These are phyloP conservation scores for Ligdia adustata DNA, from an alignment of 2,888 invertebrate genomes.

Conservation along the genomic window DNA sequence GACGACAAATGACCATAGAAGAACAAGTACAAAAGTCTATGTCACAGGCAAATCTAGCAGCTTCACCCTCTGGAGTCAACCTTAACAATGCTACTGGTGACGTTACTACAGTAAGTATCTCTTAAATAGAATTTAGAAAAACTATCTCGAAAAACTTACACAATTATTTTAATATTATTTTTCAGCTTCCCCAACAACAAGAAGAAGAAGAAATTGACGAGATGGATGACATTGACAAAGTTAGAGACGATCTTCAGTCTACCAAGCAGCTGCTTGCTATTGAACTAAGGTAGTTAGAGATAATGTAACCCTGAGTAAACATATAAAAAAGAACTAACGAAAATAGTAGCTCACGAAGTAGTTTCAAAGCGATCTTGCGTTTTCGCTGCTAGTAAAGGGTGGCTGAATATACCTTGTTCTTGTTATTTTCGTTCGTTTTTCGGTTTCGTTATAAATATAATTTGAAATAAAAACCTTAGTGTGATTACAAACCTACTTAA, in stretches of 20 bases:
- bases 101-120: constrained; percentile 10
- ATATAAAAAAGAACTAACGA: too few relatives aligned
- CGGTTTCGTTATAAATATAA: too few relatives aligned
- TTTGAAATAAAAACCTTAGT: too few relatives aligned
- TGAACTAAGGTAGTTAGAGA: constrained; percentile 89
- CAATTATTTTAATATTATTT: too few relatives aligned
- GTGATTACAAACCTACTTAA: too few relatives aligned
- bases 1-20: constrained; percentile 95
- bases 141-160: background rate
- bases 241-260: constrained; percentile 95
- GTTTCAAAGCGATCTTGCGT: too few relatives aligned
- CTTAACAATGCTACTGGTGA: constrained; percentile 16
- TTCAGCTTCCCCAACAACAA: constrained; percentile 48
- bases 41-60: constrained; percentile 86
- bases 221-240: constrained; percentile 95
- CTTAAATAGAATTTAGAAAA: too few relatives aligned
- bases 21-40: constrained; percentile 94
- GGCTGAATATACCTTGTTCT: too few relatives aligned
- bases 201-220: constrained; percentile 91
- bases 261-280: constrained; percentile 95
- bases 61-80: constrained; percentile 69
- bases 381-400: too few relatives aligned
- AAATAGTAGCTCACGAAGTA: too few relatives aligned
- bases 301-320: too few relatives aligned
- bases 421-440: too few relatives aligned